Conservation (phyloP, 2,113 vertebrate genomes). For the Hippoglossus stenolepis region DNA sequence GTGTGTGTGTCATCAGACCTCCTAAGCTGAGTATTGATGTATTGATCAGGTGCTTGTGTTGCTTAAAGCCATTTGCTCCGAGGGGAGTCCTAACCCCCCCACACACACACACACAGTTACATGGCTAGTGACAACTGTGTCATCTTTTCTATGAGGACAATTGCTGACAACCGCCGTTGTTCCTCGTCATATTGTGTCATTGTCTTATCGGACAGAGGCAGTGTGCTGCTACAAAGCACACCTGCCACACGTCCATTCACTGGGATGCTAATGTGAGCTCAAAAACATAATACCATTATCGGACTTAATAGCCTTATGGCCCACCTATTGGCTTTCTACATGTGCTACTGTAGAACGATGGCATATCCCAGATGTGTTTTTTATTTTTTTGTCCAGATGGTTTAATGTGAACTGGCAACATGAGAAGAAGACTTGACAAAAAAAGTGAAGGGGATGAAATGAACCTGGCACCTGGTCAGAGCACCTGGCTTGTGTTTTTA, state of each 20-base stretch:
- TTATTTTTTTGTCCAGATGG: constrained; percentile 3
- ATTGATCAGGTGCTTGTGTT: constrained; percentile 84
- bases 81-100: constrained; percentile 71
- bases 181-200: constrained; percentile 79
- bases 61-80: constrained; percentile 81
- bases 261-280: constrained; percentile 73
- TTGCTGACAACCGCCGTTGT: constrained; percentile 71
- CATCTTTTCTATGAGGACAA: constrained; percentile 76
- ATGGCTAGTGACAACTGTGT: constrained; percentile 77
- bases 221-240: constrained; percentile 72
- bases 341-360: constrained; percentile 38
- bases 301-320: constrained; percentile 66
- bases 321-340: constrained; percentile 67
- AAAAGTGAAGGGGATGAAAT: constrained; percentile 18
- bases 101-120: constrained; percentile 24
- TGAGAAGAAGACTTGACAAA: constrained; percentile 11
- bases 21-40: constrained; percentile 86
- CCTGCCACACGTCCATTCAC: constrained; percentile 78
- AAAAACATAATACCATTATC: constrained; percentile 73
- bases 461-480: constrained; percentile 27
- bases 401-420: constrained; percentile 39
- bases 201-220: constrained; percentile 76
- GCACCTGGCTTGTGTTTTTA: constrained; percentile 20
- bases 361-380: constrained; percentile 55
- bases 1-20: constrained; percentile 75